Percentiles rank a stretch among this genome's conserved stretches.
Conservation (phyloP, 2,113 vertebrate genomes). For the Stomatorhinus ivindoensis region DNA sequence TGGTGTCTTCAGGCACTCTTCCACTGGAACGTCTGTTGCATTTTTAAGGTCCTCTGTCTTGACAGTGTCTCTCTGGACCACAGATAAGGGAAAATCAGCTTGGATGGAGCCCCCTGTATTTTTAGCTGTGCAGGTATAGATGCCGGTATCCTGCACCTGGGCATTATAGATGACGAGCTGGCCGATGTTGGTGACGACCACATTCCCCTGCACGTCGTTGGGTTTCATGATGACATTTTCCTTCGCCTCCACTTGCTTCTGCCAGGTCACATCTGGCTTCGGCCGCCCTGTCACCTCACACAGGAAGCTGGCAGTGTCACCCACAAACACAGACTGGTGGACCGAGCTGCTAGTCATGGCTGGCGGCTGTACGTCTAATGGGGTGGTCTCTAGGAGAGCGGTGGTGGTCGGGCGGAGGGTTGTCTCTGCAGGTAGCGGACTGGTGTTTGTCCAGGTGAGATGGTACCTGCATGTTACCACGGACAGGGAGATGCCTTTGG, state of each 20-base stretch:
- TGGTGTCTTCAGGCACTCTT: conserved; percentile 74
- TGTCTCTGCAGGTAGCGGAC: conserved; percentile 66
- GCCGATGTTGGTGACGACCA: conserved; percentile 88
- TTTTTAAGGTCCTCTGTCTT: conserved; percentile 54
- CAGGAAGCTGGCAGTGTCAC: conserved; percentile 87
- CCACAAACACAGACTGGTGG: conserved; percentile 68
- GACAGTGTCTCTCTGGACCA: conserved; percentile 56
- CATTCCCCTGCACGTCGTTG: conserved; percentile 80
- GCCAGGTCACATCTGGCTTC: conserved; percentile 83
- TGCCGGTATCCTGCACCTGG: conserved; percentile 70
- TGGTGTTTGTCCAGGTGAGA: conserved; percentile 83
- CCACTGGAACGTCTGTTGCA: conserved; percentile 60
- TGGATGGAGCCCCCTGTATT: conserved; percentile 71
- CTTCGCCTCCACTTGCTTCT: conserved; percentile 70
- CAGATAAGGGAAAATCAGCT: conserved; percentile 73
- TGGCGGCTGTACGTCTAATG: conserved; percentile 58
- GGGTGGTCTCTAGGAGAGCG: conserved; percentile 62
- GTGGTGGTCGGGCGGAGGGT: conserved; percentile 68
- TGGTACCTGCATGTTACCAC: conserved; percentile 87
- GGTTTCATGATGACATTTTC: conserved; percentile 77
- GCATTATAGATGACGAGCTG: conserved; percentile 93
- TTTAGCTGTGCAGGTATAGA: conserved; percentile 81
- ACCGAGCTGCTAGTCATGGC: conserved; percentile 59
- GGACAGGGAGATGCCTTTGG: conserved; percentile 77
- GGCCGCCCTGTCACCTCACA: conserved; percentile 77